These are phyloP conservation scores for Drosophila kanapiae DNA, from an alignment of 1,140 invertebrate species.

Conservation along the genomic window DNA sequence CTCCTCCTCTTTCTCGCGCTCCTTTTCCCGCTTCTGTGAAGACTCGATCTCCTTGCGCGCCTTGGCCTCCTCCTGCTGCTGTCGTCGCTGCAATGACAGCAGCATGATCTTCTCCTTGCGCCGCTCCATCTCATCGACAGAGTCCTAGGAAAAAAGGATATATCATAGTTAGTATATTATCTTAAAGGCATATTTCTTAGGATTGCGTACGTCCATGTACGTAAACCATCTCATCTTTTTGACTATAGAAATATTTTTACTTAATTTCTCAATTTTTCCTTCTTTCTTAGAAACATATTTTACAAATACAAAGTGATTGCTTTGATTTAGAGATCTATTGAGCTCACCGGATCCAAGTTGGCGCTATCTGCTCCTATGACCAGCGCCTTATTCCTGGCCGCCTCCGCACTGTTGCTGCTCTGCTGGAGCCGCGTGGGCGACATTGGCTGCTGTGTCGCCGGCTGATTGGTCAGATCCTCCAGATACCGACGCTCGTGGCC, in stretches of 20 bases:
- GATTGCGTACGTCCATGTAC: background rate
- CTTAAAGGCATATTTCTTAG: background rate
- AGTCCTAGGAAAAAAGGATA: constrained; percentile 83
- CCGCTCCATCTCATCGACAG: constrained; percentile 94
- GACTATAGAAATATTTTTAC: background rate
- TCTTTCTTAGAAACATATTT: background rate
- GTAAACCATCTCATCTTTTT: background rate
- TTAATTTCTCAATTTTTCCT: background rate
- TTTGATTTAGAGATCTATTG: background rate
- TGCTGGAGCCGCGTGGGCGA: constrained; percentile 73
- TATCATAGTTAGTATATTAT: background rate
- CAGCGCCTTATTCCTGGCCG: constrained; percentile 87
- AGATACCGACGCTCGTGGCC: constrained; percentile 67
- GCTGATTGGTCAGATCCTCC: constrained; percentile 76
- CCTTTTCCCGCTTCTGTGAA: constrained; percentile 90
- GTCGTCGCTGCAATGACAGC: constrained; percentile 93
- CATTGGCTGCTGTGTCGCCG: constrained; percentile 51
- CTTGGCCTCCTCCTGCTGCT: constrained; percentile 95
- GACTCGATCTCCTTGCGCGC: constrained; percentile 94
- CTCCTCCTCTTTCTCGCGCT: constrained; percentile 94
- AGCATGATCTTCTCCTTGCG: constrained; percentile 96
- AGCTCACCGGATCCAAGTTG: constrained; percentile 88
- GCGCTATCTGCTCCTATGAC: constrained; percentile 89
- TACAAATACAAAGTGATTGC: constrained; percentile 16
- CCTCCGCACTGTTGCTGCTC: constrained; percentile 72